Conservation (phyloP, 1,140 invertebrate species). For the Caenorhabditis latens region DNA sequence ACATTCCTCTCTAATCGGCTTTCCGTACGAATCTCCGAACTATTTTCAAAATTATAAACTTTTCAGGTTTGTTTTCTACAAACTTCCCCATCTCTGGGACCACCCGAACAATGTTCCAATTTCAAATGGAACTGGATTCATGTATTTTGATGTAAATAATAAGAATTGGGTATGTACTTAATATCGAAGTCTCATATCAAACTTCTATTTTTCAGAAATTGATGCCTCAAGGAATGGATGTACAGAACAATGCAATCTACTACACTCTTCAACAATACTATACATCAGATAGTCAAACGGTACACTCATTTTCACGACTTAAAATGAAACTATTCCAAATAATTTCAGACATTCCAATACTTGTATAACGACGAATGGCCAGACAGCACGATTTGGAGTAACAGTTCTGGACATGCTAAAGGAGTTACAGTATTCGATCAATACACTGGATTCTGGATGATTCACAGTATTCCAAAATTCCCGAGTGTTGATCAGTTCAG, state of each 20-base stretch:
- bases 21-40: neutral
- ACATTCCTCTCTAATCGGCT: neutral
- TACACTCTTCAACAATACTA: slow-evolving; percentile 65
- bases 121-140: slow-evolving; percentile 63
- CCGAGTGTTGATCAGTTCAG: slow-evolving; percentile 56
- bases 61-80: slow-evolving; percentile 64
- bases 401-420: slow-evolving; percentile 62
- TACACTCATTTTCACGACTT: neutral
- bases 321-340: neutral
- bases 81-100: slow-evolving; percentile 51
- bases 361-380: slow-evolving; percentile 67
- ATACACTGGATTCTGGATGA: slow-evolving; percentile 63
- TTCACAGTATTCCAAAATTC: slow-evolving; percentile 66
- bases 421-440: slow-evolving; percentile 62
- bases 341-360: slow-evolving; percentile 59
- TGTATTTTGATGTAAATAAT: slow-evolving; percentile 63
- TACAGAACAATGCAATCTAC: slow-evolving; percentile 60
- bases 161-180: slow-evolving; percentile 24
- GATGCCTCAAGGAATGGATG: slow-evolving; percentile 58
- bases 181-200: neutral
- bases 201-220: slow-evolving; percentile 5
- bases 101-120: slow-evolving; percentile 40
- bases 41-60: neutral
- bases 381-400: slow-evolving; percentile 63
- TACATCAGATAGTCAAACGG: slow-evolving; percentile 34